Evolutionary conservation across 2,888 invertebrate genomes (phyloP).

Genomic region (Ennomos quercinarius): DNA sequence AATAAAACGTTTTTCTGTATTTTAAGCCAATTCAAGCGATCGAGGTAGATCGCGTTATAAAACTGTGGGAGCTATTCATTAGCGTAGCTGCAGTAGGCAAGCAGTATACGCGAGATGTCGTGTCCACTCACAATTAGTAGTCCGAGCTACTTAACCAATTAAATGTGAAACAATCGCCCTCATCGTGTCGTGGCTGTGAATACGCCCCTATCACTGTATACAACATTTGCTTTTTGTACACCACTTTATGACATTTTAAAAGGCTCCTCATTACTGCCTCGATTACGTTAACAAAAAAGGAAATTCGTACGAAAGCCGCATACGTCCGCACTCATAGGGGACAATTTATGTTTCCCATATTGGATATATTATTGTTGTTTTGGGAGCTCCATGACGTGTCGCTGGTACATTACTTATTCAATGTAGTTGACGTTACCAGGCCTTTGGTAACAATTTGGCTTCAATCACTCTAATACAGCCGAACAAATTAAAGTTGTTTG

Average conservation of each 20-base stretch:
- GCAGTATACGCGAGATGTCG: slow-evolving; percentile 54
- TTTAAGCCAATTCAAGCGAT: too few species aligned
- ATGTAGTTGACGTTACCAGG: slow-evolving; percentile 58
- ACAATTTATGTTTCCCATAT: slow-evolving; percentile 75
- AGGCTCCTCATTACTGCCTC: slow-evolving; percentile 72
- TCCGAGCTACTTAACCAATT: slow-evolving; percentile 81
- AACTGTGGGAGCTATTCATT: background rate
- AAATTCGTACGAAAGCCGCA: slow-evolving; percentile 60
- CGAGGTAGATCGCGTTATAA: background rate
- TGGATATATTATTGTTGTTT: slow-evolving; percentile 71
- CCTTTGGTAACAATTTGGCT: slow-evolving; percentile 62
- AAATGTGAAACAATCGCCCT: slow-evolving; percentile 81
- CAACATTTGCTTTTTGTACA: slow-evolving; percentile 68
- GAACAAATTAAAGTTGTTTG: slow-evolving; percentile 66
- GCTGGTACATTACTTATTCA: slow-evolving; percentile 71
- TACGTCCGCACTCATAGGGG: slow-evolving; percentile 72
- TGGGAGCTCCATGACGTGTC: slow-evolving; percentile 70
- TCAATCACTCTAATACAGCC: slow-evolving; percentile 59
- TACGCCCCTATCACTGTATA: slow-evolving; percentile 80
- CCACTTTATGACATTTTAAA: slow-evolving; percentile 81
- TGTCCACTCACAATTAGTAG: slow-evolving; percentile 79
- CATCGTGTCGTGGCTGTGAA: slow-evolving; percentile 72
- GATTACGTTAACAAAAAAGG: slow-evolving; percentile 73
- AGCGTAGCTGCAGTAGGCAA: background rate
- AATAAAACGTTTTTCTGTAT: too few species aligned